phyloP scores from a whole-genome alignment of 2,888 invertebrate genomes.

The Drosophila macrothrix region DNA sequence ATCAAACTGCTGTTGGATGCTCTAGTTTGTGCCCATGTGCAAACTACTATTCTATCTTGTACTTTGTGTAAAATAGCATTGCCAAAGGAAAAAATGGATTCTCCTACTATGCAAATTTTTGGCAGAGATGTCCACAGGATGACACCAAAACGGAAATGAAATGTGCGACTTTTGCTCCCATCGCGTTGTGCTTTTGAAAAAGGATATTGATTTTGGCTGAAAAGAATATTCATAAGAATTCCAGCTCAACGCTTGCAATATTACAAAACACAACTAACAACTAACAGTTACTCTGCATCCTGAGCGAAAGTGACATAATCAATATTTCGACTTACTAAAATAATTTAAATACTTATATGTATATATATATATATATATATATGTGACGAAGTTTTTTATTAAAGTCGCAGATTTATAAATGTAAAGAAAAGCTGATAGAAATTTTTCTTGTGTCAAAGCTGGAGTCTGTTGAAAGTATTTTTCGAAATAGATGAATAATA shows the following conservation, averaged over 20 bases:
- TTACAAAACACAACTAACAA: neutral
- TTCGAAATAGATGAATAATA: neutral
- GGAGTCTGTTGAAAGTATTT: neutral
- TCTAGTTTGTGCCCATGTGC: constrained; percentile 10
- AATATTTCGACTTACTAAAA: neutral
- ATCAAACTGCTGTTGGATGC: constrained; percentile 24
- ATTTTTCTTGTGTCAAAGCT: neutral
- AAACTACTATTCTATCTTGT: constrained; percentile 43
- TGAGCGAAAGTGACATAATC: neutral
- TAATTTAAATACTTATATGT: neutral
- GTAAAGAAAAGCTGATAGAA: neutral
- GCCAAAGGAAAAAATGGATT: constrained; percentile 13
- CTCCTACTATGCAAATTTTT: constrained; percentile 50
- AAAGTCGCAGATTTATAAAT: neutral
- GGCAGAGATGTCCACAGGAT: constrained; percentile 32
- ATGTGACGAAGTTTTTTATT: neutral
- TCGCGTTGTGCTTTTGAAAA: constrained; percentile 23
- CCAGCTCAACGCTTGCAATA: constrained; percentile 10
- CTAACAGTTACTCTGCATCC: neutral
- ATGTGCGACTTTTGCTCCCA: constrained; percentile 60
- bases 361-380: neutral
- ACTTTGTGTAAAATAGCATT: neutral
- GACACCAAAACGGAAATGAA: constrained; percentile 57
- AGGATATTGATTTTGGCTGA: constrained; percentile 62
- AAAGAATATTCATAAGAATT: constrained; percentile 30